Base-by-base conservation (phyloP, 2,113 vertebrate genomes). In the Beaufortia kweichowensis region DNA sequence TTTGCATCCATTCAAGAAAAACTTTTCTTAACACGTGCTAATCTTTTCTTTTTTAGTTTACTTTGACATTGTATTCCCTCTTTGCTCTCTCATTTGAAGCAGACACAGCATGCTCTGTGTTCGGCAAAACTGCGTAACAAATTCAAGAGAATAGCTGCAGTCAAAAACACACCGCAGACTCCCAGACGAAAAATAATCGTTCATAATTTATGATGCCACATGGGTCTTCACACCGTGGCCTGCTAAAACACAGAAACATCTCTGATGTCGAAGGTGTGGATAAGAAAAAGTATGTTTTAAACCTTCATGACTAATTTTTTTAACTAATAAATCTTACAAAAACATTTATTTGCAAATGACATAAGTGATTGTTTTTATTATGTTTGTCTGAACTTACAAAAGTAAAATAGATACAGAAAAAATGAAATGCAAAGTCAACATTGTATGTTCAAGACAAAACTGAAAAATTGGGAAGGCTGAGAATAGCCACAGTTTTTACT, bases 71-170 rank as follows among this genome's bases (percentile, higher is more conserved):
- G 12, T 35, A 70, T 73, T 46, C 70, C 56, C 56, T 29, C 10
- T 46, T 73, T 19, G 19, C 39, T 48, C 26, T 74, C 39, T 39
- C 70, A 61, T 61, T 24, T 46, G 24, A 73, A 24, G 31, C 17
- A 74, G 41, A 23, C 67, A 82, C 74, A 67, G 72, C 81, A 76
- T 26, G 83, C 81, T 80, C 33, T 83, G 61, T 90, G 91, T 92
- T 91, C 90, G 88, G 86, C 87, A 91, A 92, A 92, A 91, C 89
- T 90, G 90, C 87, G 85, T 90, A 84, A 90, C 87, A 90, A 92
- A 91, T 90, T 86, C 83, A 83, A 84, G 84, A 85, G 88, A 89
- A 82, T 84, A 82, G 85, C 86, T 73, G 56, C 31, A 81, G 79
- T 82, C 24, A 31, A 66, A 88, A 72, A 88, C 83, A 84, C 75